Percentiles rank a stretch among this genome's conserved stretches.
Evolutionary conservation across 2,113 vertebrate genomes (phyloP).

Genomic region (Melanerpes aurifrons): DNA sequence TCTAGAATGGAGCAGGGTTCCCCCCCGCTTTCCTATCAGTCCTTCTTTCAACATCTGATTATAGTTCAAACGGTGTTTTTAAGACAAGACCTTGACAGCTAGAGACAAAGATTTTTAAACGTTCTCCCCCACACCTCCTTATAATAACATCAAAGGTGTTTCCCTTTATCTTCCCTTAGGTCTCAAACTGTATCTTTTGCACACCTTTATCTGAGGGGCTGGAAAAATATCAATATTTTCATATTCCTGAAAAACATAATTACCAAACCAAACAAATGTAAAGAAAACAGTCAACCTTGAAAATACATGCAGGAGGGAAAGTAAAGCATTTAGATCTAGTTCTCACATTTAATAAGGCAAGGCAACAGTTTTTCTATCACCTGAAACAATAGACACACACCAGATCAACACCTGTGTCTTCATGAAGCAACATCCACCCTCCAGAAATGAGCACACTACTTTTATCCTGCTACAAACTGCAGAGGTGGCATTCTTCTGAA

Average conservation of each 20-base stretch:
- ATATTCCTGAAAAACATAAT: neutral
- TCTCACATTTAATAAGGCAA: neutral
- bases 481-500: neutral
- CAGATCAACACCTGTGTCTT: neutral
- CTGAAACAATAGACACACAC: neutral
- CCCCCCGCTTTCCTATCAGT: neutral
- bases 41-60: neutral
- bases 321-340: neutral
- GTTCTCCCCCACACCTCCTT: too few relatives aligned
- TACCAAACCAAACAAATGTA: neutral
- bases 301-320: neutral
- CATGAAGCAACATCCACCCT: neutral
- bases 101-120: neutral
- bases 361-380: neutral
- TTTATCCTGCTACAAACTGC: neutral
- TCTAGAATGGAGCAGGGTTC: neutral
- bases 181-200: neutral
- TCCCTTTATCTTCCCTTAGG: neutral
- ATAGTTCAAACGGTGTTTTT: neutral
- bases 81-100: neutral
- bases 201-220: neutral
- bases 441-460: neutral
- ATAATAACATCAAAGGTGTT: fast-evolving
- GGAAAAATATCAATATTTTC: neutral
- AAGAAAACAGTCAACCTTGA: neutral